Conservation (phyloP, 2,888 invertebrate genomes). For the Resseliella maxima region DNA sequence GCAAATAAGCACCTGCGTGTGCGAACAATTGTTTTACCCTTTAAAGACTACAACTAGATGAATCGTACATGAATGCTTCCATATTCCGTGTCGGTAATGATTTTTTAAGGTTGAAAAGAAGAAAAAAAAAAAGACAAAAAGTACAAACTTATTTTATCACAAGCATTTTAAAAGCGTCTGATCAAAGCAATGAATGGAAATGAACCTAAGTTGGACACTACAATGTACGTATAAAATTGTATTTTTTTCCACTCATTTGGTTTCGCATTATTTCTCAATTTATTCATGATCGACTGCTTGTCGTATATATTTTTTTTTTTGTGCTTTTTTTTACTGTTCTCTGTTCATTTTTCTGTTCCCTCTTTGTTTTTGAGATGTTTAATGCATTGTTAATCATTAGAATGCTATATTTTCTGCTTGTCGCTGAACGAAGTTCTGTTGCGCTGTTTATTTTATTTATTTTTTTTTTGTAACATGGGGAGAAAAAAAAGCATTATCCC, state of each 20-base stretch:
- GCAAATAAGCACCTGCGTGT: not conserved
- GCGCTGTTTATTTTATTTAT: no score
- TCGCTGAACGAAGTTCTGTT: not conserved
- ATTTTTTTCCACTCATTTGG: not conserved
- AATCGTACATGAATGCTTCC: not conserved
- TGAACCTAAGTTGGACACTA: not conserved
- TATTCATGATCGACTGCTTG: constrained; percentile 3
- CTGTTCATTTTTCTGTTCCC: not conserved
- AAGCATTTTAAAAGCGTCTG: not conserved
- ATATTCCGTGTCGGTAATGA: not conserved
- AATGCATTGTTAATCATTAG: not conserved
- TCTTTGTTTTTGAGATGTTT: not conserved
- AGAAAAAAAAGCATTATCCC: no score
- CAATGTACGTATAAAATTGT: not conserved
- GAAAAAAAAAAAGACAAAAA: no score
- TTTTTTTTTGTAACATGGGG: no score
- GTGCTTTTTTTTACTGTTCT: not conserved
- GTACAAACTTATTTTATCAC: not conserved
- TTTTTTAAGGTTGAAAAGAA: not conserved
- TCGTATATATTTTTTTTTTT: not conserved
- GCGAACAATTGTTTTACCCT: no score
- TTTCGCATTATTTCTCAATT: constrained; percentile 4
- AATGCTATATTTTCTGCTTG: not conserved
- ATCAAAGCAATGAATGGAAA: constrained; percentile 2
- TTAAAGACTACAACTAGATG: not conserved